Conservation (phyloP, 2,113 vertebrate species). For the Vanacampus margaritifer region DNA sequence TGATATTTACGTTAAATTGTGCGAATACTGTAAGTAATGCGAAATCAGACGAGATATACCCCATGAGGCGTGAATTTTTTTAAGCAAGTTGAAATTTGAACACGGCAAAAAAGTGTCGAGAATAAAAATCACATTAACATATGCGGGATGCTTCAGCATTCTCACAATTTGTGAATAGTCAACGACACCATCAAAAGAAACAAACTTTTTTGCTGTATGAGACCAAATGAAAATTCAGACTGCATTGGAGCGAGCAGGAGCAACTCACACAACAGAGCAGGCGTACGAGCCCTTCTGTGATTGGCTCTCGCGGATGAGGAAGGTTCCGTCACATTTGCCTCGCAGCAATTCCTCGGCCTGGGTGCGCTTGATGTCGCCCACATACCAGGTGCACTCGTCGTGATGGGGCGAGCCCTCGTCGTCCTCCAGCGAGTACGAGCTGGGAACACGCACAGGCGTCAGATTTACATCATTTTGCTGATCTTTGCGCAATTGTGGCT, state of each 20-base stretch:
- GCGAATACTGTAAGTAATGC: no score
- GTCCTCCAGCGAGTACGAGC: conserved; percentile 87
- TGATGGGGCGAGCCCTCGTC: conserved; percentile 89
- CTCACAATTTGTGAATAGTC: no score
- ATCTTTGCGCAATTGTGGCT: background rate
- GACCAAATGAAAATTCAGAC: no score
- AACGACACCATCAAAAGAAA: no score
- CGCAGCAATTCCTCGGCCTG: conserved; percentile 90
- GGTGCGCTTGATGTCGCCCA: conserved; percentile 91
- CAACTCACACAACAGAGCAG: conserved; percentile 93
- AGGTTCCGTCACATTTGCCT: conserved; percentile 91
- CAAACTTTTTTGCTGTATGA: no score
- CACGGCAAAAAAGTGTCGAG: no score
- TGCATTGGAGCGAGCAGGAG: background rate
- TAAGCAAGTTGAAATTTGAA: no score
- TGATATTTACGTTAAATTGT: no score
- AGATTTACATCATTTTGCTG: background rate
- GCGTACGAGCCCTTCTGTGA: conserved; percentile 92
- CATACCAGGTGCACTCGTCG: conserved; percentile 92
- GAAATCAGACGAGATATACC: no score
- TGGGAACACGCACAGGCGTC: conserved; percentile 15
- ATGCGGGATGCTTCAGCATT: no score
- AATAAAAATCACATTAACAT: no score
- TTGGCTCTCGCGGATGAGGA: conserved; percentile 96
- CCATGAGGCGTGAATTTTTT: no score